phyloP scores from a whole-genome alignment of 35 echinoderm and acorn worm species.

The Chiridota heheva region DNA sequence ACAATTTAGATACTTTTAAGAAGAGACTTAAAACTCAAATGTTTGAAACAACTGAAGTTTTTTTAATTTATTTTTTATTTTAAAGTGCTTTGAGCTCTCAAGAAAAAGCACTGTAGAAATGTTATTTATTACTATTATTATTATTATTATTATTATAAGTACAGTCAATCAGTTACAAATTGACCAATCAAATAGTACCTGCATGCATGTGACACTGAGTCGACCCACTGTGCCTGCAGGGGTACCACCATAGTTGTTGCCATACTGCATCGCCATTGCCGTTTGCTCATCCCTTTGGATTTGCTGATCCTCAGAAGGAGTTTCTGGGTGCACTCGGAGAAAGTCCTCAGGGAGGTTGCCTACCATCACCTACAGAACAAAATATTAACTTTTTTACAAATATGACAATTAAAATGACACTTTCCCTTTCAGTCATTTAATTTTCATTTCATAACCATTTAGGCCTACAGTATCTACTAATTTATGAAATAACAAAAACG shows the following conservation, averaged over 20 bases:
- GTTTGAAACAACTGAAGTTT: background rate
- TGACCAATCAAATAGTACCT: conserved; percentile 48
- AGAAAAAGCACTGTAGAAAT: background rate
- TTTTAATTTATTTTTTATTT: background rate
- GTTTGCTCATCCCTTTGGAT: conserved; percentile 85
- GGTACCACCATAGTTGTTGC: background rate
- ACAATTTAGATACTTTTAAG: background rate
- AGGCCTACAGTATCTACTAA: too few relatives aligned
- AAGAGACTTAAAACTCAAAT: background rate
- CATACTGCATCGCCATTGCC: conserved; percentile 84
- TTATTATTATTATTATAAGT: background rate
- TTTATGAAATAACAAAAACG: too few relatives aligned
- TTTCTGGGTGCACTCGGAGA: conserved; percentile 44
- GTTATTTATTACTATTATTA: background rate
- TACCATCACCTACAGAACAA: conserved; percentile 71
- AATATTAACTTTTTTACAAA: too few relatives aligned
- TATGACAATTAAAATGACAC: too few relatives aligned
- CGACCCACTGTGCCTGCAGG: conserved; percentile 42
- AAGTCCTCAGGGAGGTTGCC: conserved; percentile 84
- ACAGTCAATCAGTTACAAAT: background rate
- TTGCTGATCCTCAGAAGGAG: conserved; percentile 53
- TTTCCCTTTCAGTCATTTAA: too few relatives aligned
- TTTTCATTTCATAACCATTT: too few relatives aligned
- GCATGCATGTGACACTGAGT: conserved; percentile 87
- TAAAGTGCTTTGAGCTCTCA: background rate